A percentile compares a stretch with the other conserved stretches of the same genome.
These are phyloP conservation scores for Sphenopsis melanotis DNA, from an alignment of 2,797 vertebrate species.

Conservation along the genomic window DNA sequence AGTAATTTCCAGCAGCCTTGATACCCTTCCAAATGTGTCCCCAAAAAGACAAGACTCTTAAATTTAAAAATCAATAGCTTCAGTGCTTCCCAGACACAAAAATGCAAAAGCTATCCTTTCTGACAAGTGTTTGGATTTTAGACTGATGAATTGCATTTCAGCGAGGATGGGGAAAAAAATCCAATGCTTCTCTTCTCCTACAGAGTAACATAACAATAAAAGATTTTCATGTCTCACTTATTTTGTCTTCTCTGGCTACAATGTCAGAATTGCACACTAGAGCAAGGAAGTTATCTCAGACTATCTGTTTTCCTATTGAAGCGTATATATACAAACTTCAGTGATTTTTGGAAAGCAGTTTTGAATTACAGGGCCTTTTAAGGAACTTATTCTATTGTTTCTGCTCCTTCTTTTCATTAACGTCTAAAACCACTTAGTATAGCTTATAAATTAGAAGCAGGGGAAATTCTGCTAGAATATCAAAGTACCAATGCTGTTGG, in stretches of 20 bases:
- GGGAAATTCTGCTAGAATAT: background rate
- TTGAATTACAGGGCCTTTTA: fast-evolving
- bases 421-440: fast-evolving
- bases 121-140: constrained; percentile 41
- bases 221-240: constrained; percentile 1
- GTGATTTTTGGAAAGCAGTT: background rate
- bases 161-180: background rate
- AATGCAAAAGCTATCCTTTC: constrained; percentile 10
- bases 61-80: constrained; percentile 56
- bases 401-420: background rate
- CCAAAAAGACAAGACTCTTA: background rate
- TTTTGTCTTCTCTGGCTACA: background rate
- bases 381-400: background rate
- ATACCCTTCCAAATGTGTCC: background rate
- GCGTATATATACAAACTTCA: background rate
- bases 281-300: background rate
- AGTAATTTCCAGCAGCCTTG: background rate
- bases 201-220: background rate
- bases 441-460: background rate
- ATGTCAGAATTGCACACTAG: background rate
- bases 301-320: background rate
- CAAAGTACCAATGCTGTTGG: background rate
- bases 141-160: constrained; percentile 35
- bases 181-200: background rate
- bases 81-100: constrained; percentile 26